Conservation (phyloP, 2,797 vertebrate genomes). For the Erpetoichthys calabaricus region DNA sequence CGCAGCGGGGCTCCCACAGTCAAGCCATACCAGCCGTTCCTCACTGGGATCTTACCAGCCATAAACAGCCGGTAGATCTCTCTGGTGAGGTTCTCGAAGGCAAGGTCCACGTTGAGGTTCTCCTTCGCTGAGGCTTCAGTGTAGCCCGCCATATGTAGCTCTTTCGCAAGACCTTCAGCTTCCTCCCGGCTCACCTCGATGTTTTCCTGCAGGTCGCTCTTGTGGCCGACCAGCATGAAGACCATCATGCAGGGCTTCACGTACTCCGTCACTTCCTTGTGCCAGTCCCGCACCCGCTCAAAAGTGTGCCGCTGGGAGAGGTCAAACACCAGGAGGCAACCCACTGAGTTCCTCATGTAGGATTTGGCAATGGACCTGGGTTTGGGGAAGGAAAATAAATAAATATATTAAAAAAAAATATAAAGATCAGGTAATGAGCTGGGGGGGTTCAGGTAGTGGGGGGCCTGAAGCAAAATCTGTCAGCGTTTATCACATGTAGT, state of each 20-base stretch:
- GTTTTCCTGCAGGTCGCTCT: conserved; percentile 15
- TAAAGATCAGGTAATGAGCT: not conserved
- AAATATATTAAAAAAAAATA: not conserved
- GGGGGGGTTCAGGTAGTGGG: not conserved
- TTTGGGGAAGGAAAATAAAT: not conserved
- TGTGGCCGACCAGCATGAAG: conserved; percentile 24
- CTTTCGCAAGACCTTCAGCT: conserved; percentile 18
- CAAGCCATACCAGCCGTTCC: conserved; percentile 17
- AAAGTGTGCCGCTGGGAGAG: conserved; percentile 19
- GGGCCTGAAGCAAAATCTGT: no score
- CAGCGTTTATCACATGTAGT: no score
- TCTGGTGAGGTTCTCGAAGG: conserved; percentile 15
- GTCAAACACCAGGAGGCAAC: conserved; percentile 24
- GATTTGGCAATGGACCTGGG: conserved; percentile 24
- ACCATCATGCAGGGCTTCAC: conserved; percentile 21
- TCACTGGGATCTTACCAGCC: conserved; percentile 11
- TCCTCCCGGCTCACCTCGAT: conserved; percentile 16
- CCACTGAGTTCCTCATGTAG: conserved; percentile 27
- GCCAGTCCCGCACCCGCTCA: conserved; percentile 14
- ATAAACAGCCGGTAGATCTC: conserved; percentile 16
- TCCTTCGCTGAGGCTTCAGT: conserved; percentile 22
- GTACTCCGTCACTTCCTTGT: conserved; percentile 20
- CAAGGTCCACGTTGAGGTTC: conserved; percentile 15
- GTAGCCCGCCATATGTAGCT: conserved; percentile 21
- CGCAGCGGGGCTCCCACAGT: conserved; percentile 10